phyloP scores from a whole-genome alignment of 2,888 invertebrate species.

The Nysson spinosus region DNA sequence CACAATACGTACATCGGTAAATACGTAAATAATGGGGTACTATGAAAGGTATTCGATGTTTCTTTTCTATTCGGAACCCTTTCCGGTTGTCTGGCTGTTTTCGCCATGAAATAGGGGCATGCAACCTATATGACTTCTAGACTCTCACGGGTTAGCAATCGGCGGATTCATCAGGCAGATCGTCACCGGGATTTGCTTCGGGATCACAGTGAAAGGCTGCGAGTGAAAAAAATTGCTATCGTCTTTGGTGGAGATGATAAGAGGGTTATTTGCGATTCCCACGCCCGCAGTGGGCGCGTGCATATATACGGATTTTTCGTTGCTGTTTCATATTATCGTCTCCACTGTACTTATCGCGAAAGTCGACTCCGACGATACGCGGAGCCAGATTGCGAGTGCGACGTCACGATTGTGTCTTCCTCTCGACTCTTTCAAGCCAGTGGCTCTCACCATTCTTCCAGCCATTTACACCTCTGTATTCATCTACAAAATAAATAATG shows the following conservation, averaged over 20 bases:
- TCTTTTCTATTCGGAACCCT: conserved; percentile 31
- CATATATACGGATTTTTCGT: conserved; percentile 51
- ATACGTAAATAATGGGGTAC: neutral
- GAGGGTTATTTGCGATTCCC: conserved; percentile 56
- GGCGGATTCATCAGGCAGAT: conserved; percentile 23
- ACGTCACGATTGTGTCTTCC: conserved; percentile 38
- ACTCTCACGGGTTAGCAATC: conserved; percentile 31
- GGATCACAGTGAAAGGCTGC: conserved; percentile 16
- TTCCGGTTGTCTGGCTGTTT: conserved; percentile 18
- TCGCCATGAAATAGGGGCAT: conserved; percentile 4
- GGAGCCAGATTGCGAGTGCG: conserved; percentile 35
- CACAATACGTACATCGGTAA: no score
- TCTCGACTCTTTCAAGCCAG: conserved; percentile 24
- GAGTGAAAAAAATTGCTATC: conserved; percentile 48
- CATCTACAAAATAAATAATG: neutral
- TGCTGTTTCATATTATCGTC: conserved; percentile 46
- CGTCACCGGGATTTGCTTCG: conserved; percentile 23
- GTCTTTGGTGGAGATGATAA: conserved; percentile 44
- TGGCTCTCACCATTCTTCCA: conserved; percentile 31
- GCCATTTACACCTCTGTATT: neutral
- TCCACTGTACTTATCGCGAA: conserved; percentile 53
- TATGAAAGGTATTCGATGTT: conserved; percentile 30
- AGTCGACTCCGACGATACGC: conserved; percentile 47
- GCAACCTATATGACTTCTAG: conserved; percentile 19
- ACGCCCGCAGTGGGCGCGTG: conserved; percentile 45